These are phyloP conservation scores for Morbakka virulenta DNA, from an alignment of 30 jellyfish, hydroid and myxozoan species.

Conservation along the genomic window DNA sequence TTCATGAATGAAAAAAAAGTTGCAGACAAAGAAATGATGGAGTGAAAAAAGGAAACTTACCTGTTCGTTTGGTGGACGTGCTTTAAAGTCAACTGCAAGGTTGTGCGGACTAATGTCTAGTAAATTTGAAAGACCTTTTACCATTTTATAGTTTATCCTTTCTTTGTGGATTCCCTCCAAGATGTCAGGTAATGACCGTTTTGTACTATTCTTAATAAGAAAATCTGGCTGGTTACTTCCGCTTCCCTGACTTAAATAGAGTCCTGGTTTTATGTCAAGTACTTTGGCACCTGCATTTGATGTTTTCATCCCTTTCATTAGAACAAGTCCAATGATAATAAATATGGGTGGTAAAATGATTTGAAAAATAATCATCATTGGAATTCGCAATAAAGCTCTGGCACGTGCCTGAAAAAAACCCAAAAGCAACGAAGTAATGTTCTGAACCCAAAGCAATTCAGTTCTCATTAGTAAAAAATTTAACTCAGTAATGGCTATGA, in stretches of 20 bases:
- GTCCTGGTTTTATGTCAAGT: slow-evolving; percentile 30
- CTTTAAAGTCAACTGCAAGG: slow-evolving; percentile 29
- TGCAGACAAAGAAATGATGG: too few relatives aligned
- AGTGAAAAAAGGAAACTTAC: slow-evolving; percentile 16
- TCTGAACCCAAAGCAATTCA: too few relatives aligned
- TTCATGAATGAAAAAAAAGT: too few relatives aligned
- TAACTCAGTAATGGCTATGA: too few relatives aligned
- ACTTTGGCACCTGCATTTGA: slow-evolving; percentile 22
- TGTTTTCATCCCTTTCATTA: slow-evolving; percentile 25
- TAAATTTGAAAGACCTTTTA: slow-evolving; percentile 20
- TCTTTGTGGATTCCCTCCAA: slow-evolving; percentile 23
- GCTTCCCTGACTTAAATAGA: slow-evolving; percentile 31
- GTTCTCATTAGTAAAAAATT: too few relatives aligned
- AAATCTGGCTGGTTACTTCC: slow-evolving; percentile 17
- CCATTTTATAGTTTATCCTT: slow-evolving; percentile 1
- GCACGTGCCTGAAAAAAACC: slow-evolving; percentile 40
- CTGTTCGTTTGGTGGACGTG: slow-evolving; percentile 21
- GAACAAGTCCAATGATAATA: slow-evolving; percentile 56
- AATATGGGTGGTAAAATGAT: slow-evolving; percentile 61
- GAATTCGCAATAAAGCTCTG: slow-evolving; percentile 43
- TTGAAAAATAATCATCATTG: slow-evolving; percentile 66
- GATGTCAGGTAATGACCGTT: background rate
- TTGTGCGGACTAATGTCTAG: slow-evolving; percentile 37
- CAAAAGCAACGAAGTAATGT: background rate
- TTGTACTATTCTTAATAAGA: slow-evolving; percentile 39